Evolutionary conservation across 2,113 vertebrate genomes (phyloP), one percentile per base, ranked within the genome.

Genomic region (Neogale vison): DNA sequence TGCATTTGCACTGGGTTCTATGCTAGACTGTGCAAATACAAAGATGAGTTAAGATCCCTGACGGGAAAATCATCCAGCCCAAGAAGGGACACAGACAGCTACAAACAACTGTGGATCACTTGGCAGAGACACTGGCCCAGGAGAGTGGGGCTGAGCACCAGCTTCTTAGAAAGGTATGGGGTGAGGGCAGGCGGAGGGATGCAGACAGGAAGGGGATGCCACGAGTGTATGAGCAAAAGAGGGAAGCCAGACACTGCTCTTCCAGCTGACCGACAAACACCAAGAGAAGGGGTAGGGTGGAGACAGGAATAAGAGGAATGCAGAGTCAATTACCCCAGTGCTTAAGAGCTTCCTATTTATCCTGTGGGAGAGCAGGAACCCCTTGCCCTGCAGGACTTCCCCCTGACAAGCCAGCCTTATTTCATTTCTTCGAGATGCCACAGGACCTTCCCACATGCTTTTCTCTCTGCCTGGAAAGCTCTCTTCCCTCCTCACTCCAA

Each of bases 1-100:
- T 65, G 57, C 71, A 29, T 65, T 31, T 69, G 45, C 26, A 47
- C 77, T 69, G 84, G 72, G 55, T 63, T 77, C 42, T 52, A 26
- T 0, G 1, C 39, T 72, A 50, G 65, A 90, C 3, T 81, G 20
- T n/a, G 45, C 61, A 61, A 72, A 79, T n/a, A 85, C 77, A 39
- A 57, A 94, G 82, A 86, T 24, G 80, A 83, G 69, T 39, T 39
- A 50, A 95, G 36, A 74, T 31, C 80, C 29, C 59, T 52, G 39
- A 86, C 94, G n/a, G 47, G 39, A 45, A 80, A 88, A 92, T 6
- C 39, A 39, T 71, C 71, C 45, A 31, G 59, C 18, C 61, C n/a
- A 24, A 52, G 17, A 29, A 36, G 42, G 52, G 29, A 79, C 42
- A 7, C 50, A 45, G 88, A 74, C 1, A 29, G 26, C 23, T 10